Conservation (phyloP, 2,888 invertebrate species). For the Athripsodes cinereus region DNA sequence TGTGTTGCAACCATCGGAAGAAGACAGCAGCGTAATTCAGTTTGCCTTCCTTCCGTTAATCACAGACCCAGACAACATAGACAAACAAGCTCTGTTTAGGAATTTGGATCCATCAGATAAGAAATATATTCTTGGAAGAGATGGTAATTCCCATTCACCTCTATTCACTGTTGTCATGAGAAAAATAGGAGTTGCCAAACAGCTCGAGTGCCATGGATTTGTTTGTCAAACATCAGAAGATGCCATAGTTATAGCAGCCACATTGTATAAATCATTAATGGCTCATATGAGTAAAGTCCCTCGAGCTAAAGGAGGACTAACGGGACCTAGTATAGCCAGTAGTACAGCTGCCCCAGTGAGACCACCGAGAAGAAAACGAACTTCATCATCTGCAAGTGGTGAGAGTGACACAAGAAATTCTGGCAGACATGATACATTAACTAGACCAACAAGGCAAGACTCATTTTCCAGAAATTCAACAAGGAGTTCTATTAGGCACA, state of each 20-base stretch:
- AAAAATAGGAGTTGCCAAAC: slow-evolving; percentile 67
- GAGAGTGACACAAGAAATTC: slow-evolving; percentile 49
- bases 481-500: neutral
- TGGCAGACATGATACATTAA: slow-evolving; percentile 38
- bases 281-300: slow-evolving; percentile 62
- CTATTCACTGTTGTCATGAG: slow-evolving; percentile 90
- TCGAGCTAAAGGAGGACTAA: slow-evolving; percentile 58
- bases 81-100: slow-evolving; percentile 63
- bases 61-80: slow-evolving; percentile 73
- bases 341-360: slow-evolving; percentile 58
- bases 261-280: slow-evolving; percentile 82
- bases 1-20: slow-evolving; percentile 59
- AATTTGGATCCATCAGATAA: slow-evolving; percentile 48
- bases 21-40: slow-evolving; percentile 48
- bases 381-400: slow-evolving; percentile 57
- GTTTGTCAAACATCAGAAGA: slow-evolving; percentile 86
- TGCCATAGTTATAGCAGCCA: slow-evolving; percentile 86
- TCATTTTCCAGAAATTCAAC: slow-evolving; percentile 37
- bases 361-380: slow-evolving; percentile 70
- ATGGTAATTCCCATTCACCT: slow-evolving; percentile 68
- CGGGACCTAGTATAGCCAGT: slow-evolving; percentile 70
- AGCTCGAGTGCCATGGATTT: slow-evolving; percentile 86
- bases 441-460: slow-evolving; percentile 23
- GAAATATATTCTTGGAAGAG: slow-evolving; percentile 51
- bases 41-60: slow-evolving; percentile 82